A percentile compares a stretch with the other conserved stretches of the same genome.
phyloP scores from a whole-genome alignment of 2,113 vertebrate species.

The Rafetus swinhoei region DNA sequence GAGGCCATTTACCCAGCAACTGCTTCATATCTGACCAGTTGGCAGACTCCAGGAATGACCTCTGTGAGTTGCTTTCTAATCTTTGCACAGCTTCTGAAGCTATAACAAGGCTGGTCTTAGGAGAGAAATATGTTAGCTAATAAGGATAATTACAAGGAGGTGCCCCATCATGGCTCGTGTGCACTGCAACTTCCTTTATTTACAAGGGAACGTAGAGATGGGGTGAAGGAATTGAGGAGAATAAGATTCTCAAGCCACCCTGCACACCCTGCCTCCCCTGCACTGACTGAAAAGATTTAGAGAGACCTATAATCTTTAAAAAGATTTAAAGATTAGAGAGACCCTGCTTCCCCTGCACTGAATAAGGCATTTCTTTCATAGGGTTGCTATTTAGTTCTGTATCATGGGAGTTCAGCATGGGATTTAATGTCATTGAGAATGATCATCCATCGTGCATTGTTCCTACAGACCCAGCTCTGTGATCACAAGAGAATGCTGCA shows the following conservation, averaged over 20 bases:
- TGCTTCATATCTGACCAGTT: rapidly evolving
- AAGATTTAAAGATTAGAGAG: too few relatives aligned
- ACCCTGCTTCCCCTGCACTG: not conserved
- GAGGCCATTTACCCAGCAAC: not conserved
- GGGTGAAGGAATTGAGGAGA: not conserved
- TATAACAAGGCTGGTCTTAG: not conserved
- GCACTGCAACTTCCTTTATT: not conserved
- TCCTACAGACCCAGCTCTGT: conserved; percentile 17
- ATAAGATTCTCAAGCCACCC: rapidly evolving
- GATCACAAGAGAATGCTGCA: conserved; percentile 47
- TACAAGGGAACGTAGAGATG: not conserved
- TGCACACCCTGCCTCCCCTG: not conserved
- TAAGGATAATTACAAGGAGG: not conserved
- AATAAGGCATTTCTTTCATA: not conserved
- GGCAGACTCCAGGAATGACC: rapidly evolving
- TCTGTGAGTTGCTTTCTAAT: rapidly evolving
- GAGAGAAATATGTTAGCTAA: not conserved
- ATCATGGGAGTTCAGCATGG: rapidly evolving
- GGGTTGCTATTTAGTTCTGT: not conserved
- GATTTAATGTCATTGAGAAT: not conserved
- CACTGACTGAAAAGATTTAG: not conserved
- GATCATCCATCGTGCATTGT: not conserved
- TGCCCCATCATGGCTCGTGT: not conserved
- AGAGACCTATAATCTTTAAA: too few relatives aligned
- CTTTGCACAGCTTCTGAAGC: rapidly evolving